phyloP scores from a whole-genome alignment of 2,113 vertebrate genomes.

The Vidua chalybeata region DNA sequence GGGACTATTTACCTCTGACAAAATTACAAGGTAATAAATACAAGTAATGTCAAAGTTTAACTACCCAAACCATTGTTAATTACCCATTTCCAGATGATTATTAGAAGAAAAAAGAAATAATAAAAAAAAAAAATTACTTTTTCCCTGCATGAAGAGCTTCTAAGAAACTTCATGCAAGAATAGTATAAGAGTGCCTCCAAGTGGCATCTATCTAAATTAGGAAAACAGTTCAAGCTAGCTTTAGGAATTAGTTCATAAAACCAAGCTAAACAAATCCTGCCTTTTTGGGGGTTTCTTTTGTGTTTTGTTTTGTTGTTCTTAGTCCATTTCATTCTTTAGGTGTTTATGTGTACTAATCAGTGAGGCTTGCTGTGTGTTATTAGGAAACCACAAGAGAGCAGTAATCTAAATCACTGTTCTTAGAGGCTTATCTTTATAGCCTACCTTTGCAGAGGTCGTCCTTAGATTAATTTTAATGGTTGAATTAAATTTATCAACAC shows the following conservation, averaged over 20 bases:
- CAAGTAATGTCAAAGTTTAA: conserved; percentile 74
- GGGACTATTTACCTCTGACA: conserved; percentile 63
- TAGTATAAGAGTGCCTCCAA: conserved; percentile 81
- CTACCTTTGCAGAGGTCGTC: neutral
- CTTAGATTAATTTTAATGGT: neutral
- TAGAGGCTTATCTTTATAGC: neutral
- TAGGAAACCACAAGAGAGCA: neutral
- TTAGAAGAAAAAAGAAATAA: conserved; percentile 47
- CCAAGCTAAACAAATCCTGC: neutral
- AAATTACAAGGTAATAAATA: conserved; percentile 73
- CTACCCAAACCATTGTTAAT: conserved; percentile 71
- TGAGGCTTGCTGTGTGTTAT: neutral
- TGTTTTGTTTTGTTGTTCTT: neutral
- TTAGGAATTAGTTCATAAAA: neutral
- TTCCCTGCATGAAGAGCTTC: neutral
- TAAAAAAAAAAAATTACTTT: neutral
- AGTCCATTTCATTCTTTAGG: neutral
- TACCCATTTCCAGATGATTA: conserved; percentile 68
- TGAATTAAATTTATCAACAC: neutral
- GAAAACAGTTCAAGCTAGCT: conserved; percentile 19
- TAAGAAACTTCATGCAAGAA: conserved; percentile 10
- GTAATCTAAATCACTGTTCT: neutral
- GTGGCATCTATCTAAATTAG: conserved; percentile 72
- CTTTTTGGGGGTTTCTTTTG: neutral
- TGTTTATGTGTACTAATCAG: neutral